Evolutionary conservation across 2,113 vertebrate genomes (phyloP), one percentile per base, ranked within the genome.

Genomic region (Megaleporinus macrocephalus): DNA sequence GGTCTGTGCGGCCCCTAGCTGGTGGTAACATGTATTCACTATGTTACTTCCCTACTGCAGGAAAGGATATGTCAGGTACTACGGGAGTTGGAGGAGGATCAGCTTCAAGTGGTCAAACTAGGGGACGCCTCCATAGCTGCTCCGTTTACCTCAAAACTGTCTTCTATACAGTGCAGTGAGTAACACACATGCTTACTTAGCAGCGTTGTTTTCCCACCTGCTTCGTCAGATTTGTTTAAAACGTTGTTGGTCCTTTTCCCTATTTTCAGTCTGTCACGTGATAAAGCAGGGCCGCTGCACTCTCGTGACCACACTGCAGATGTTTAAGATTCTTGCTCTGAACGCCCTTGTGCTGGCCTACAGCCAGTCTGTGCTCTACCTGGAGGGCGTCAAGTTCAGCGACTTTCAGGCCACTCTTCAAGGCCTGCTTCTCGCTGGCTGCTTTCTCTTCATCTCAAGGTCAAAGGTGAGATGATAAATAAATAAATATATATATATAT

Each of bases 231-330:
- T 14, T 15, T 16, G 49, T 51, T 7, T 22, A 55, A 20, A 0
- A 22, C 22, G 5, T 0, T 20, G 16, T 14, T 55, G 53, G 22
- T 55, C 53, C 4, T 55, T 15, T n/a, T 51, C 5, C 20, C 24
- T 9, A 5, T 41, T n/a, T 75, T 0, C 85, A 99, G 97, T 99
- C 84, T 99, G 98, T 87, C 97, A 99, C 49, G 98, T 99, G 81
- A 98, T 99, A 91, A 99, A 99, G 90, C 98, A 99, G 89, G 98
- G 98, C 0, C 97, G 98, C 0, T 99, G 98, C 89, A 99, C 98
- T 0, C 84, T 99, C 51, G 98, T 99, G 29, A 99, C 98, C 0
- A 99, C 98, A 0, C 95, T 99, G 47, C 98, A 99, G 82, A 99
- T 99, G 98, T 99, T 99, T 82, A 99, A 99, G 90, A 99, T 99